Percentiles rank a stretch among this genome's conserved stretches.
These are phyloP conservation scores for Callocephalon fimbriatum DNA, from an alignment of 2,113 vertebrate genomes.

Conservation along the genomic window DNA sequence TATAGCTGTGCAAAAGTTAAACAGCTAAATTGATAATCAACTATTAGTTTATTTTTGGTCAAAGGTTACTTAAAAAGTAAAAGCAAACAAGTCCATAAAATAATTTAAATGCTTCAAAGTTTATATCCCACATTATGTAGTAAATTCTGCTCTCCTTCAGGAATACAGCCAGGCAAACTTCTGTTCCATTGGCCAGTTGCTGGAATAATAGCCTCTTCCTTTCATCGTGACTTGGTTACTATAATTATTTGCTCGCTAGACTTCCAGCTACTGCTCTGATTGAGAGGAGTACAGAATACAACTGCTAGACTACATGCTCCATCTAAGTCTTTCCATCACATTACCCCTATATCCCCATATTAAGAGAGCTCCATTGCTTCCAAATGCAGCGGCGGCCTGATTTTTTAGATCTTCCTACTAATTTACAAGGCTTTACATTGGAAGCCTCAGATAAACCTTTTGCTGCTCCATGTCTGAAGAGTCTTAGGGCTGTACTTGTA, in stretches of 20 bases:
- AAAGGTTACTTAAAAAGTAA: neutral
- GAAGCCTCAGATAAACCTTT: slow-evolving; percentile 73
- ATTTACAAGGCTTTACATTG: slow-evolving; percentile 70
- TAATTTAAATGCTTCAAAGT: neutral
- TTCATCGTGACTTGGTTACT: slow-evolving; percentile 77
- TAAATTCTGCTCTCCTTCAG: slow-evolving; percentile 52
- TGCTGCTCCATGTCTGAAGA: slow-evolving; percentile 70
- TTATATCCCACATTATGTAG: neutral
- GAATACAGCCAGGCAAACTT: slow-evolving; percentile 51
- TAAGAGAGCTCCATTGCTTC: slow-evolving; percentile 76
- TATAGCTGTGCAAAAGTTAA: neutral
- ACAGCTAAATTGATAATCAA: neutral
- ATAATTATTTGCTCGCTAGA: slow-evolving; percentile 76
- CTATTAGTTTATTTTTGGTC: neutral
- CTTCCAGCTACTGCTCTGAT: slow-evolving; percentile 74
- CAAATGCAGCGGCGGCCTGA: slow-evolving; percentile 59
- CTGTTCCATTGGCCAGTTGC: slow-evolving; percentile 71
- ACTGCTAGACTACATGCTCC: slow-evolving; percentile 56
- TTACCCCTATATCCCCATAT: slow-evolving; percentile 65
- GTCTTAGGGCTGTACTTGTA: slow-evolving; percentile 72
- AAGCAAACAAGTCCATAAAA: neutral
- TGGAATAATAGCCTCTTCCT: slow-evolving; percentile 73
- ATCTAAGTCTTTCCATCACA: slow-evolving; percentile 69
- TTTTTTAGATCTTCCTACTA: slow-evolving; percentile 72
- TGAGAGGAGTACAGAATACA: slow-evolving; percentile 65